Evolutionary conservation across 1,140 invertebrate species (phyloP), one percentile per base, ranked within the genome.

Genomic region (Neodiprion fabricii): DNA sequence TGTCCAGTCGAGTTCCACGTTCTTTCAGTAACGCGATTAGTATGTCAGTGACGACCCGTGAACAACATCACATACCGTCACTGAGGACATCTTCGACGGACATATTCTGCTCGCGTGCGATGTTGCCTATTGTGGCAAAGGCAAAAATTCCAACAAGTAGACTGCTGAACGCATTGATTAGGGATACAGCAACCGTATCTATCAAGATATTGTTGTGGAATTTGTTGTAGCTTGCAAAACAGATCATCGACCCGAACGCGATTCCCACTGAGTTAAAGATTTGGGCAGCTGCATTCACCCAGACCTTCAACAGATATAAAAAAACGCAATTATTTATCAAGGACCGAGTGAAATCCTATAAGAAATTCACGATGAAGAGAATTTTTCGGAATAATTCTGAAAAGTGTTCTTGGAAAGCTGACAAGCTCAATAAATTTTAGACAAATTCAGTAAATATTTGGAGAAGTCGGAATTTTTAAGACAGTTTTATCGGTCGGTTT

Each of bases 151-250:
- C 96, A 49, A 96, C 95, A 12, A 97, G 88, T 14, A 97, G 85
- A 84, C 95, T 96, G 14, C 95, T 96, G 21, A 96, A 86, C 28
- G 94, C 94, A 84, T 97, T 97, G 17, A 96, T 93, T 61, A 94
- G 82, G 47, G 94, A 94, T 48, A 97, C 94, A 0, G 95, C 92
- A 21, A 97, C 80, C 0, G 95, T 96, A 81, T 97, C 96, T 72
- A 95, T 92, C 23, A 97, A 88, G 75, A 97, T 94, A 79, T 96
- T 96, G 83, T 98, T 98, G 82, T 95, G 93, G 84, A 97, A 96
- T 84, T 94, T 94, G 87, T 98, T 98, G 89, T 98, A 98, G 82
- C 96, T 97, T n/a, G 96, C 95, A 85, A 97, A 97, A 81, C 96
- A 96, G 82, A 98, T 97, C 90, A 98, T 95, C 7, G 96, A 96